Percentiles rank a stretch among this genome's conserved stretches.
Conservation (phyloP, 2,113 vertebrate species). For the Podarcis cretensis region DNA sequence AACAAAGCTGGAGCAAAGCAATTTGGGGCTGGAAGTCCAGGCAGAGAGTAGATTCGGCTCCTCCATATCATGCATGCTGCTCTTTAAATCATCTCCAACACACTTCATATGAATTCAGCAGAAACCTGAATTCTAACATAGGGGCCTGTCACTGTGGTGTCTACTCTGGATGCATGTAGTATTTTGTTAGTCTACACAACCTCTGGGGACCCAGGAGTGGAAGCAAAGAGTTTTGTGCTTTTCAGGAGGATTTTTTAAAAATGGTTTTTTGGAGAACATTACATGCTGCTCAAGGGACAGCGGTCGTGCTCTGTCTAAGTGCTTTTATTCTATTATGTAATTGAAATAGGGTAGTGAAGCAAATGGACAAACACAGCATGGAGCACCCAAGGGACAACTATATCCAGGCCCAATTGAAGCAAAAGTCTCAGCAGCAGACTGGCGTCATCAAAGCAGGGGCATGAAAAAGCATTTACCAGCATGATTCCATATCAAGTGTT, state of each 20-base stretch:
- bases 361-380: not conserved
- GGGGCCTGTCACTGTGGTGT: not conserved
- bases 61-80: not conserved
- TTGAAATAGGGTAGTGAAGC: not conserved
- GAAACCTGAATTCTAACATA: not conserved
- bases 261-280: not conserved
- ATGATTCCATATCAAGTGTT: not conserved
- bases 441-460: not conserved
- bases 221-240: not conserved
- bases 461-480: not conserved
- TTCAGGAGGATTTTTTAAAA: not conserved
- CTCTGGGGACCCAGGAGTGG: not conserved
- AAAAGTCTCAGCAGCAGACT: not conserved
- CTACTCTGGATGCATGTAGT: not conserved
- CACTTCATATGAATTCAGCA: not conserved
- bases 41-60: not conserved
- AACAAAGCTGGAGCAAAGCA: not conserved
- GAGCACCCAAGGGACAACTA: not conserved
- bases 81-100: not conserved
- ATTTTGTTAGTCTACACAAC: not conserved
- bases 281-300: not conserved
- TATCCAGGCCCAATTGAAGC: not conserved
- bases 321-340: conserved; percentile 22
- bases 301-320: not conserved
- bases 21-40: not conserved